These are phyloP conservation scores for Drosophila novamexicana DNA, from an alignment of 1,140 invertebrate species.

Conservation along the genomic window DNA sequence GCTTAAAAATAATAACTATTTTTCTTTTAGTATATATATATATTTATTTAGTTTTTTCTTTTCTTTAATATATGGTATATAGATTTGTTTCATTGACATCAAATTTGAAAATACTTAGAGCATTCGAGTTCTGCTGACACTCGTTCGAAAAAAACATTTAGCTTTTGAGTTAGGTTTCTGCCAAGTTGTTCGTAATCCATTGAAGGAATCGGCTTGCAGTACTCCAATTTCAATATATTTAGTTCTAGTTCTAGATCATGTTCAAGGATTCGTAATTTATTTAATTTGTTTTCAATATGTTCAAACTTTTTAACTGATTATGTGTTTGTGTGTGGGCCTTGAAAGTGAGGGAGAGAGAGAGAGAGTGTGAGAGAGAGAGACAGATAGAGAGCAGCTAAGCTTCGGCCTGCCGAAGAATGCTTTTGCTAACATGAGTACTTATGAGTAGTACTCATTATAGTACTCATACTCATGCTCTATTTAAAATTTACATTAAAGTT, in stretches of 20 bases:
- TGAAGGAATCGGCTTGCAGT: background rate
- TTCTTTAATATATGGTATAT: conserved; percentile 24
- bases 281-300: background rate
- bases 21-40: conserved; percentile 44
- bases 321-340: conserved; percentile 26
- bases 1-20: conserved; percentile 64
- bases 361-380: conserved; percentile 23
- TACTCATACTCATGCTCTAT: conserved; percentile 7
- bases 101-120: conserved; percentile 52
- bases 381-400: conserved; percentile 38
- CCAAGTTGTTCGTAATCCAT: conserved; percentile 6
- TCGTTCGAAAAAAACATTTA: conserved; percentile 34
- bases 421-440: conserved; percentile 23
- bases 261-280: background rate
- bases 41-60: conserved; percentile 2
- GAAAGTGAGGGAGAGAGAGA: background rate
- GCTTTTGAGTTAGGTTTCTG: conserved; percentile 4
- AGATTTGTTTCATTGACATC: conserved; percentile 64
- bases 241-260: too few relatives aligned
- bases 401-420: conserved; percentile 75
- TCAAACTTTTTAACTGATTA: conserved; percentile 4
- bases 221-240: background rate
- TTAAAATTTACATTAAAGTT: conserved; percentile 36
- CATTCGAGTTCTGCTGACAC: conserved; percentile 8
- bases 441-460: background rate